Evolutionary conservation across 2,797 vertebrate species (phyloP).

Genomic region (Salarias fasciatus): DNA sequence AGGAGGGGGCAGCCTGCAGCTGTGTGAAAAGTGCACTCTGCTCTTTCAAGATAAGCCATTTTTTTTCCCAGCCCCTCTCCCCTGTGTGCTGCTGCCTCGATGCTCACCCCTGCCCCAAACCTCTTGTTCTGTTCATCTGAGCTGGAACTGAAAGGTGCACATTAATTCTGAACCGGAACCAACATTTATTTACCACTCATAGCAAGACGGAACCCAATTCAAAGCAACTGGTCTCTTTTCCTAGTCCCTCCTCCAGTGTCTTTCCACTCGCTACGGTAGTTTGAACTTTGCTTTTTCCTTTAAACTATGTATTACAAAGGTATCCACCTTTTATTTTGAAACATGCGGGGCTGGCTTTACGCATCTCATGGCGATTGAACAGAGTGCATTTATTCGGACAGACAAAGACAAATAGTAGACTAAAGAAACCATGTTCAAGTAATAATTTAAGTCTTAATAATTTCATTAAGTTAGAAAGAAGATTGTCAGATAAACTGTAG

Average conservation of each 20-base stretch:
- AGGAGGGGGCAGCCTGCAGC: slow-evolving; percentile 75
- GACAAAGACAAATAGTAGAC: slow-evolving; percentile 27
- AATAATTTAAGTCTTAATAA: too few relatives aligned
- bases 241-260: slow-evolving; percentile 12
- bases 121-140: slow-evolving; percentile 74
- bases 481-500: too few relatives aligned
- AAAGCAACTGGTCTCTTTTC: slow-evolving; percentile 13
- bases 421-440: slow-evolving; percentile 4
- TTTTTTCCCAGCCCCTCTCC: slow-evolving; percentile 54
- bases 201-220: slow-evolving; percentile 33
- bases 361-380: slow-evolving; percentile 51
- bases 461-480: too few relatives aligned
- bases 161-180: slow-evolving; percentile 65
- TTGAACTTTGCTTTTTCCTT: slow-evolving; percentile 48
- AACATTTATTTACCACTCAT: slow-evolving; percentile 63
- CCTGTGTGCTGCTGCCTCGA: slow-evolving; percentile 61
- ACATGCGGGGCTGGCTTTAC: slow-evolving; percentile 34
- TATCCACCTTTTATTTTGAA: slow-evolving; percentile 35
- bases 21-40: slow-evolving; percentile 82
- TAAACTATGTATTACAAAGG: slow-evolving; percentile 29
- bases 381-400: slow-evolving; percentile 22
- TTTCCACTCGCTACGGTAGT: slow-evolving; percentile 10
- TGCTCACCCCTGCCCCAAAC: slow-evolving; percentile 72
- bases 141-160: too few relatives aligned
- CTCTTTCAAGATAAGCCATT: slow-evolving; percentile 83